phyloP scores from a whole-genome alignment of 2,888 invertebrate species.

The Priocnemis perturbator region DNA sequence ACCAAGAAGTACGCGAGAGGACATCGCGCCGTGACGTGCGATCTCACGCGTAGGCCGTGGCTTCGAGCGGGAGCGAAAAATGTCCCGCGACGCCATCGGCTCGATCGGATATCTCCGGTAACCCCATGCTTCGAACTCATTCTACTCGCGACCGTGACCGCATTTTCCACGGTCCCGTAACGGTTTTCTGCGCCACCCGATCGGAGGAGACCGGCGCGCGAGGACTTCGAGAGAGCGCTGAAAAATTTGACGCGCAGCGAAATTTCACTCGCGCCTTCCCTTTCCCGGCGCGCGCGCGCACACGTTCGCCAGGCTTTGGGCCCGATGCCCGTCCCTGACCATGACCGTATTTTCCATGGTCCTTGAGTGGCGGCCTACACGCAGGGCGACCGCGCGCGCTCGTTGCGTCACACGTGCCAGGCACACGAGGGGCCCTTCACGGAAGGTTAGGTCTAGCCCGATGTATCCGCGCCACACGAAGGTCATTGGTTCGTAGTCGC shows the following conservation, averaged over 20 bases:
- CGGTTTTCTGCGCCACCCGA: too few relatives aligned
- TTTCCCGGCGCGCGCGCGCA: not conserved
- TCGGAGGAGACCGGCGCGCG: not conserved
- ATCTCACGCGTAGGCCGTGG: too few relatives aligned
- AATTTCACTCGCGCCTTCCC: not conserved
- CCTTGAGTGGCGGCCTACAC: conserved; percentile 32
- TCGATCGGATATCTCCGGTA: too few relatives aligned
- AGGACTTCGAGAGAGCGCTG: conserved; percentile 1
- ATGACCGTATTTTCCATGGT: conserved; percentile 56
- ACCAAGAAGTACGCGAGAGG: too few relatives aligned
- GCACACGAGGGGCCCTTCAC: conserved; percentile 39
- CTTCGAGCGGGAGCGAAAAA: too few relatives aligned
- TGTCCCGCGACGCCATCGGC: conserved; percentile 11
- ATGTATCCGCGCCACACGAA: conserved; percentile 26
- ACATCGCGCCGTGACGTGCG: too few relatives aligned
- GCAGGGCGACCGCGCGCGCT: conserved; percentile 40
- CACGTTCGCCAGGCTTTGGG: not conserved
- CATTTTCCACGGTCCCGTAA: too few relatives aligned
- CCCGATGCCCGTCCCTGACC: conserved; percentile 48
- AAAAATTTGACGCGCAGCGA: conserved; percentile 5
- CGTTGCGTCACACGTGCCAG: conserved; percentile 46
- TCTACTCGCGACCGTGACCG: too few relatives aligned
- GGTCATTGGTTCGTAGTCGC: conserved; percentile 15
- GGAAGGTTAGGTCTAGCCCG: conserved; percentile 9
- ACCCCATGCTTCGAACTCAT: too few relatives aligned